Evolutionary conservation across 2,113 vertebrate genomes (phyloP).

Genomic region (Pachyramphus minor): DNA sequence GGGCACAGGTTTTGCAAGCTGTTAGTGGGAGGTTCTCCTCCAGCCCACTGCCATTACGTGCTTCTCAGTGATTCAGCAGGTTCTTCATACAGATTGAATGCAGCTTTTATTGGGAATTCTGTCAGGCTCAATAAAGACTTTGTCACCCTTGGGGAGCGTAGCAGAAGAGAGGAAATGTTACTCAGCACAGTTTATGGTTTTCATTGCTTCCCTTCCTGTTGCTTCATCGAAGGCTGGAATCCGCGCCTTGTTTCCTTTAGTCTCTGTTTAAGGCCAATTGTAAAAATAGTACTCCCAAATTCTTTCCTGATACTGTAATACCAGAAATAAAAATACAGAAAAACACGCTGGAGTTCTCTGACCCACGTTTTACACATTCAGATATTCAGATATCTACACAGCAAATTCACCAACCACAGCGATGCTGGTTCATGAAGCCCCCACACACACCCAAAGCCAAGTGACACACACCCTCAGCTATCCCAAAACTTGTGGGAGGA

Average conservation of each 20-base stretch:
- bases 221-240: conserved; percentile 38
- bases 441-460: fast-evolving
- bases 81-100: background rate
- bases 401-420: background rate
- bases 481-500: fast-evolving
- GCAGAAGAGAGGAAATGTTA: conserved; percentile 55
- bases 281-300: conserved; percentile 65
- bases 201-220: conserved; percentile 52
- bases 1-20: background rate
- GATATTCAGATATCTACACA: background rate
- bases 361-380: background rate
- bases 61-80: conserved; percentile 10
- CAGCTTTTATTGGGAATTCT: conserved; percentile 2
- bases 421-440: background rate
- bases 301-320: conserved; percentile 44
- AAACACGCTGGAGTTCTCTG: background rate
- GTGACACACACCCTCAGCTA: background rate
- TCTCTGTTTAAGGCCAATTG: conserved; percentile 25
- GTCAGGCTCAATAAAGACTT: conserved; percentile 42
- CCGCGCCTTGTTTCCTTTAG: background rate
- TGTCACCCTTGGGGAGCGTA: conserved; percentile 10
- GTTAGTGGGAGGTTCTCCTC: background rate
- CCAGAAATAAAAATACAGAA: conserved; percentile 9
- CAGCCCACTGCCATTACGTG: background rate
- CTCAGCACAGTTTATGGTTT: conserved; percentile 35